Conservation (phyloP, 2,797 vertebrate genomes). For the Nasua narica region DNA sequence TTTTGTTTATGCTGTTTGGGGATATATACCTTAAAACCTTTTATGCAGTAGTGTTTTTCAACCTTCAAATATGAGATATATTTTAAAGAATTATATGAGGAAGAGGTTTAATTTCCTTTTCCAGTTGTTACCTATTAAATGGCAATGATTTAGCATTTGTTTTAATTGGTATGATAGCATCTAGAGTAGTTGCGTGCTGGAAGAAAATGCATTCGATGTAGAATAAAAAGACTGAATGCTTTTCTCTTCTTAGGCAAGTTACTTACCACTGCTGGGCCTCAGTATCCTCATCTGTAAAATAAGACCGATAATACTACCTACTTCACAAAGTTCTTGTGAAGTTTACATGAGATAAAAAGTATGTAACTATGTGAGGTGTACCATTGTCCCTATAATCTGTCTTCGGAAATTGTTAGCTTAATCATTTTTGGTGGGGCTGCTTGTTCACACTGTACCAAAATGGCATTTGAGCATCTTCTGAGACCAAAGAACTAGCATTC, state of each 20-base stretch:
- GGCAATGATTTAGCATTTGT: neutral
- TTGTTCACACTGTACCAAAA: neutral
- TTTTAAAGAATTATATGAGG: neutral
- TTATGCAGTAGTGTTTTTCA: neutral
- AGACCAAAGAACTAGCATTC: neutral
- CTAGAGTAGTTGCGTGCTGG: neutral
- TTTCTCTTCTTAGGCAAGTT: neutral
- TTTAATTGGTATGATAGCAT: neutral
- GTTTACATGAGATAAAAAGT: neutral
- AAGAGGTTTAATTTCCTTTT: neutral
- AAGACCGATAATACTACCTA: neutral
- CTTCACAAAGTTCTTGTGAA: neutral
- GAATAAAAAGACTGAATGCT: neutral
- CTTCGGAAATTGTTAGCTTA: neutral
- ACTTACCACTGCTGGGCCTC: neutral
- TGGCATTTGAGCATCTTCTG: neutral
- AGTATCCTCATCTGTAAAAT: neutral
- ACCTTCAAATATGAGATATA: neutral
- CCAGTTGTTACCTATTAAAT: neutral
- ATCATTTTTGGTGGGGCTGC: neutral
- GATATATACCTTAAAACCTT: neutral
- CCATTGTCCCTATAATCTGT: neutral
- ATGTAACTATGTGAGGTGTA: neutral
- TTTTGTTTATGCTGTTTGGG: constrained; percentile 14
- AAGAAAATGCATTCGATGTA: neutral